Conservation (phyloP, 2,113 vertebrate species). For the Panthera uncia region DNA sequence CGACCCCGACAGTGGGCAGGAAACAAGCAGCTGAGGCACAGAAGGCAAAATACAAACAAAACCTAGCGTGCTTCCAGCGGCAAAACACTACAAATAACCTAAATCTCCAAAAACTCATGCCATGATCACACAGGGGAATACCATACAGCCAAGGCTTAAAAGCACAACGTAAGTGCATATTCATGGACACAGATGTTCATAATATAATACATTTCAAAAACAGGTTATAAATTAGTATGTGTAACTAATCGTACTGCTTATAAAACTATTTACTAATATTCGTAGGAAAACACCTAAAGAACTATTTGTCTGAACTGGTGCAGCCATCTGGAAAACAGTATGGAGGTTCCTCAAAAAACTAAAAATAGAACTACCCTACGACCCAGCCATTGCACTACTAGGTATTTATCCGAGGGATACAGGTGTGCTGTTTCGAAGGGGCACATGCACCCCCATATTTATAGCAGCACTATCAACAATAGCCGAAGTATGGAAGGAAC, state of each 20-base stretch:
- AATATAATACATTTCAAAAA: neutral
- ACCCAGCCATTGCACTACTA: no score
- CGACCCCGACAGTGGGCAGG: neutral
- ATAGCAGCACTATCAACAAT: no score
- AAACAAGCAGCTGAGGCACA: neutral
- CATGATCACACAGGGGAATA: fast-evolving
- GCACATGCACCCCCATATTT: no score
- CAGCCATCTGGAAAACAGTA: no score
- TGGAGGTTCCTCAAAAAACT: no score
- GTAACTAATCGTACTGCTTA: neutral
- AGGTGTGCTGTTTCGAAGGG: no score
- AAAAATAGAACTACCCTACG: no score
- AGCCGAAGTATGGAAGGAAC: no score
- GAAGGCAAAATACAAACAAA: neutral
- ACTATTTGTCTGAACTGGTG: neutral
- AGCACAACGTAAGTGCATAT: neutral
- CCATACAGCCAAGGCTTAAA: neutral
- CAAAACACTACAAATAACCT: neutral
- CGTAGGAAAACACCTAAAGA: neutral
- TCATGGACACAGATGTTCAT: neutral
- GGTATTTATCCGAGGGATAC: no score
- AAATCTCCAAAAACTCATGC: neutral
- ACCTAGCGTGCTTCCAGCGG: neutral
- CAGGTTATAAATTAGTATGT: neutral
- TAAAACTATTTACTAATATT: neutral